These are phyloP conservation scores for Augochlorella aurata DNA, from an alignment of 2,888 invertebrate genomes.

Conservation along the genomic window DNA sequence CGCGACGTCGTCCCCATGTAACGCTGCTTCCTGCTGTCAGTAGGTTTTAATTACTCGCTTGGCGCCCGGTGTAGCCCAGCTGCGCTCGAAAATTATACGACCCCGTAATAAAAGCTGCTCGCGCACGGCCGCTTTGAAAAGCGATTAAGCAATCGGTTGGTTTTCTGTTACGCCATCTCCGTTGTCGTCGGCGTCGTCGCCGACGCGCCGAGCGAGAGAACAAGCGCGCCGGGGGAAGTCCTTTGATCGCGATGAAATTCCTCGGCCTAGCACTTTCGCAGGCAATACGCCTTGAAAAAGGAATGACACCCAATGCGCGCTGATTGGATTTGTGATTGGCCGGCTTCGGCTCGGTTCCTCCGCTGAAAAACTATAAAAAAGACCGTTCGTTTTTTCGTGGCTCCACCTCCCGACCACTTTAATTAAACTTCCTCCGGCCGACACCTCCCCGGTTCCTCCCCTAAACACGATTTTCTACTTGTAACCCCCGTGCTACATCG, in stretches of 20 bases:
- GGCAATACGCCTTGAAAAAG: conserved; percentile 20
- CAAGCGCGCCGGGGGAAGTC: conserved; percentile 27
- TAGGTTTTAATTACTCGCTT: conserved; percentile 44
- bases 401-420: neutral
- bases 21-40: conserved; percentile 1
- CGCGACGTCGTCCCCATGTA: neutral
- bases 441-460: neutral
- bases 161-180: neutral
- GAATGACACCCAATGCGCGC: conserved; percentile 24
- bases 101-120: conserved; percentile 25
- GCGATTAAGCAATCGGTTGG: conserved; percentile 43
- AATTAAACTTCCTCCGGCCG: conserved; percentile 28
- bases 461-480: neutral
- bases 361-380: conserved; percentile 25
- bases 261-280: conserved; percentile 29
- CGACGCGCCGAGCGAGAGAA: neutral
- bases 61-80: conserved; percentile 5
- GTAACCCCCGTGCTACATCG: neutral
- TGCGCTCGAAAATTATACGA: conserved; percentile 19
- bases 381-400: neutral
- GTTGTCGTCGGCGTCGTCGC: neutral
- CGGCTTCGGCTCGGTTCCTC: conserved; percentile 12
- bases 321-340: conserved; percentile 47
- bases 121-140: conserved; percentile 24
- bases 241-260: conserved; percentile 46